Base-by-base conservation (phyloP, 2,797 vertebrate species). In the Cynopterus sphinx region DNA sequence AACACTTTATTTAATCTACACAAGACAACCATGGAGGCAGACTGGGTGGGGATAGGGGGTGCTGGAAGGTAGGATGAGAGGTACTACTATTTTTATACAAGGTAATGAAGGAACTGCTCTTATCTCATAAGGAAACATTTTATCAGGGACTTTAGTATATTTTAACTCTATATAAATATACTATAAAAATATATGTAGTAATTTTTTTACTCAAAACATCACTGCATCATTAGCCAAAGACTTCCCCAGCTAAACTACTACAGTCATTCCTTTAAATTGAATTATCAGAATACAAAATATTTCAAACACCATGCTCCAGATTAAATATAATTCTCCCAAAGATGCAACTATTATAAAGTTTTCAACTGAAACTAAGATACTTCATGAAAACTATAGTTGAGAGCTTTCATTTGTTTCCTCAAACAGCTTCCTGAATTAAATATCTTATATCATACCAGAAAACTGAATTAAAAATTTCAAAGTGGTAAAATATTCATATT, bases 131-230 rank as follows among this genome's bases (percentile, higher is more conserved):
- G 36, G 68, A 81, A 31, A 88, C n/a, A 87, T 61, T 90, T 79
- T 82, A 75, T 73, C 2, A 65, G 19, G 24, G 9, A 71, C 1
- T 31, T 81, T 26, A 87, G 57, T 33, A 26, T 63, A 87, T 67
- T 94, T 79, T 65, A 82, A 65, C 53, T 86, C 21, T 59, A 46
- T 46, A 46, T 46, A 49, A 49, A 49, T 49, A 49, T 49, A 49
- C 46, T 49, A 49, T 49, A 46, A 49, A 49, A 49, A 49, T 49
- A 49, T 49, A 49, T 49, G 15, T 4, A 15, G 46, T 49, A 49
- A 11, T 68, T 94, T 49, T 77, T 87, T 87, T 71, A 94, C 11
- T 84, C 33, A 95, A 90, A 92, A 17, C 68, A 94, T 83, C 53
- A 91, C 39, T 87, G 6, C 16, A 86, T 67, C 31, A 90, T 68